A percentile compares a stretch with the other conserved stretches of the same genome.
Conservation (phyloP, 1,140 invertebrate species). For the Cotesia chilonis region DNA sequence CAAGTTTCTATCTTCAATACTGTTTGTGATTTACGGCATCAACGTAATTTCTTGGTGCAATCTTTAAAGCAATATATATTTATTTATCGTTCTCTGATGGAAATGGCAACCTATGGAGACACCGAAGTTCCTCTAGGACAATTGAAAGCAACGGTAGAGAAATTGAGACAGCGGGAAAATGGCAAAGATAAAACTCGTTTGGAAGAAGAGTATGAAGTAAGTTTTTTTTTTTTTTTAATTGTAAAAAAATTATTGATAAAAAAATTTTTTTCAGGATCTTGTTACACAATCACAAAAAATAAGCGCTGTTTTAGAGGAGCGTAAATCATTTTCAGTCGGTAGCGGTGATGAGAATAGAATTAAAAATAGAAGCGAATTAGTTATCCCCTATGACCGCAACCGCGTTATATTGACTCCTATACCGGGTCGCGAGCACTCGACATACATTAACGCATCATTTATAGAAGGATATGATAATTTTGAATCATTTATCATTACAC, state of each 20-base stretch:
- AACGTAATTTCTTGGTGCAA: constrained; percentile 93
- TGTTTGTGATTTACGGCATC: constrained; percentile 86
- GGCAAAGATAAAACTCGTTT: constrained; percentile 74
- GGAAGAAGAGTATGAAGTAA: constrained; percentile 87
- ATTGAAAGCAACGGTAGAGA: constrained; percentile 76
- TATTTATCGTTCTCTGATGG: constrained; percentile 93
- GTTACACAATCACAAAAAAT: constrained; percentile 72
- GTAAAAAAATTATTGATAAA: constrained; percentile 35
- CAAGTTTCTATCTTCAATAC: constrained; percentile 90
- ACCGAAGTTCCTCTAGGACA: constrained; percentile 83
- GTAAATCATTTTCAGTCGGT: constrained; percentile 83
- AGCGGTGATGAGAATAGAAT: constrained; percentile 83
- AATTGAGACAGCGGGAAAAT: constrained; percentile 74
- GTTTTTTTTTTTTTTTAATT: constrained; percentile 39
- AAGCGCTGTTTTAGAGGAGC: constrained; percentile 79
- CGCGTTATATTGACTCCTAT: constrained; percentile 86
- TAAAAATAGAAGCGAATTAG: constrained; percentile 87
- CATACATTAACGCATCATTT: constrained; percentile 97
- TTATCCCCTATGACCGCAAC: constrained; percentile 92
- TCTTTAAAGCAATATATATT: constrained; percentile 98
- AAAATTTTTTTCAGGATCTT: constrained; percentile 37
- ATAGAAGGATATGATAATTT: constrained; percentile 95
- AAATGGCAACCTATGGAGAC: constrained; percentile 92
- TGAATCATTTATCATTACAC: constrained; percentile 93
- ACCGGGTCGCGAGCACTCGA: constrained; percentile 85